Conservation (phyloP, 2,888 invertebrate species). For the Furcula furcula region DNA sequence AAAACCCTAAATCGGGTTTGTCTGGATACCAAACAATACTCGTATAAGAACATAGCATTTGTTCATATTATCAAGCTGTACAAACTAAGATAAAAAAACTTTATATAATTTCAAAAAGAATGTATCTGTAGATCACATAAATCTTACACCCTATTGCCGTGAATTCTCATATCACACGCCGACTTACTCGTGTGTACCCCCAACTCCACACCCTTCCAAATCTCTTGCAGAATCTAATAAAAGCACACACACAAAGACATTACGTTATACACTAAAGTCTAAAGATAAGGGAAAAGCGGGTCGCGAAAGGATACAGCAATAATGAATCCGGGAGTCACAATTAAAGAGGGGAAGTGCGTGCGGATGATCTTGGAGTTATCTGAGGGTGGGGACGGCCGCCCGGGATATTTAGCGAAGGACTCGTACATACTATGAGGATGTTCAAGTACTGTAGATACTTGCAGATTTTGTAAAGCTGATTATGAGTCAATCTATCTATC, state of each 20-base stretch:
- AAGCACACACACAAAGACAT: conserved; percentile 11
- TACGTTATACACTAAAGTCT: conserved; percentile 23
- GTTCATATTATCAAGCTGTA: no score
- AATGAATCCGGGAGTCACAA: conserved; percentile 78
- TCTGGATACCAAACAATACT: no score
- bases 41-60: no score
- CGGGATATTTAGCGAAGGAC: conserved; percentile 29
- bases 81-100: no score
- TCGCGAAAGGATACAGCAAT: conserved; percentile 70
- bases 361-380: conserved; percentile 74
- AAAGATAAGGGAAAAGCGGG: conserved; percentile 73
- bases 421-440: conserved; percentile 16
- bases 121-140: no score
- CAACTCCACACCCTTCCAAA: conserved; percentile 5
- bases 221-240: conserved; percentile 10
- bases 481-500: no score
- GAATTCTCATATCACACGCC: no score
- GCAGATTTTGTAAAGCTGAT: no score
- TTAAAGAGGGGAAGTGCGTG: conserved; percentile 77
- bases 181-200: conserved; percentile 8
- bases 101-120: no score
- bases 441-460: no score
- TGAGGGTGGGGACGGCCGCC: conserved; percentile 40
- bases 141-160: no score
- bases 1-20: no score